Evolutionary conservation across 2,113 vertebrate species (phyloP).

Genomic region (Serranochromis macrocephalus): DNA sequence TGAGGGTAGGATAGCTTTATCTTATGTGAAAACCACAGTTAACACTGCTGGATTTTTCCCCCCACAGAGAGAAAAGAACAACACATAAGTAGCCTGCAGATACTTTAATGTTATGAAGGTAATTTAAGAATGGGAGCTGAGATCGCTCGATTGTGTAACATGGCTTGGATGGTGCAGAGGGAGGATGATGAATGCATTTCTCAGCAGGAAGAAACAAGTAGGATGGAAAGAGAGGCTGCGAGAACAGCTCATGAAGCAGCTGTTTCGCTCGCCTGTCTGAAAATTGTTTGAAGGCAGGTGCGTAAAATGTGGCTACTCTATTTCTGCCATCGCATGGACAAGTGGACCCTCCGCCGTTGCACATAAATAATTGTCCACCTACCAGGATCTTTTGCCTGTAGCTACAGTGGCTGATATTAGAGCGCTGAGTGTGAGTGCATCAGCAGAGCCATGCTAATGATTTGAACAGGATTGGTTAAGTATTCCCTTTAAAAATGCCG

Average conservation of each 20-base stretch:
- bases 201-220: neutral
- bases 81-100: neutral
- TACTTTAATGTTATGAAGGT: neutral
- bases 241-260: neutral
- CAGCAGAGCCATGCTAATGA: slow-evolving; percentile 19
- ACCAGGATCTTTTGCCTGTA: slow-evolving; percentile 11
- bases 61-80: neutral
- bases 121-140: neutral
- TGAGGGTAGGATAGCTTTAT: neutral
- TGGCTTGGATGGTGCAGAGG: neutral
- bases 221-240: neutral
- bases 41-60: neutral
- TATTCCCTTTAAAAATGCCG: slow-evolving; percentile 42
- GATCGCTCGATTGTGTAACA: neutral
- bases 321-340: neutral
- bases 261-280: neutral
- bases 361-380: slow-evolving; percentile 22
- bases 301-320: neutral
- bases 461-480: slow-evolving; percentile 25
- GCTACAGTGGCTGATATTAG: neutral
- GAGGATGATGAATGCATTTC: neutral
- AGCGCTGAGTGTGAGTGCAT: neutral
- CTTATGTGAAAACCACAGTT: neutral
- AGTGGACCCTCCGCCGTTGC: neutral
- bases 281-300: slow-evolving; percentile 22